A percentile compares a stretch with the other conserved stretches of the same genome.
Conservation (phyloP, 1,140 invertebrate species). For the Leptonema lineaticorne region DNA sequence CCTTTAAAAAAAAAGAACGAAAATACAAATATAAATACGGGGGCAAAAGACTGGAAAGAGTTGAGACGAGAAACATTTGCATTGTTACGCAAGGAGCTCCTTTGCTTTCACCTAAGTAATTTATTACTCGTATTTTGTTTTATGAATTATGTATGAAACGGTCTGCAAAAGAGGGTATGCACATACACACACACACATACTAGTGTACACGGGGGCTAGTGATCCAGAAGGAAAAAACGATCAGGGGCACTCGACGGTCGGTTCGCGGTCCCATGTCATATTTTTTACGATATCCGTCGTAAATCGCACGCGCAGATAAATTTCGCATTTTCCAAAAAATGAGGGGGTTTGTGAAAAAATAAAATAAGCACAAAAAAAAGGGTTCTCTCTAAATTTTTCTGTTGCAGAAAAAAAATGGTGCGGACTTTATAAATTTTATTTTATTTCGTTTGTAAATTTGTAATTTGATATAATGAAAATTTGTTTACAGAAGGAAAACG, state of each 20-base stretch:
- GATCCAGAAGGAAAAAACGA: conserved; percentile 4
- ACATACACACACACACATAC: too few species aligned
- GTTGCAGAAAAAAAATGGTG: too few species aligned
- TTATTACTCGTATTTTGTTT: conserved; percentile 18
- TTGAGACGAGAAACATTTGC: too few species aligned
- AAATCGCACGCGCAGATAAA: not conserved
- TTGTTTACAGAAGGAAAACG: too few species aligned
- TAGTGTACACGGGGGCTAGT: too few species aligned
- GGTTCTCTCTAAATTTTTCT: too few species aligned
- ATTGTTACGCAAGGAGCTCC: conserved; percentile 11
- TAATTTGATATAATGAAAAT: too few species aligned
- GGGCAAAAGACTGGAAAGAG: not conserved
- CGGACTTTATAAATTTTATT: too few species aligned
- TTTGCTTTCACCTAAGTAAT: conserved; percentile 16
- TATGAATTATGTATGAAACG: conserved; percentile 16
- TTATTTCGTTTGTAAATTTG: too few species aligned
- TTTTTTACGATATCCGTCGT: not conserved
- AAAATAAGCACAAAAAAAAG: too few species aligned
- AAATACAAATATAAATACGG: not conserved
- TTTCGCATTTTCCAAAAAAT: not conserved
- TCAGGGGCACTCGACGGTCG: not conserved
- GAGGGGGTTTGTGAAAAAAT: not conserved
- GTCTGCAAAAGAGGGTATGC: not conserved
- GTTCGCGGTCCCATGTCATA: not conserved
- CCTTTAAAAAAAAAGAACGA: not conserved